Base-by-base conservation (phyloP, 1,140 invertebrate species). In the Euura saliciscinereae region DNA sequence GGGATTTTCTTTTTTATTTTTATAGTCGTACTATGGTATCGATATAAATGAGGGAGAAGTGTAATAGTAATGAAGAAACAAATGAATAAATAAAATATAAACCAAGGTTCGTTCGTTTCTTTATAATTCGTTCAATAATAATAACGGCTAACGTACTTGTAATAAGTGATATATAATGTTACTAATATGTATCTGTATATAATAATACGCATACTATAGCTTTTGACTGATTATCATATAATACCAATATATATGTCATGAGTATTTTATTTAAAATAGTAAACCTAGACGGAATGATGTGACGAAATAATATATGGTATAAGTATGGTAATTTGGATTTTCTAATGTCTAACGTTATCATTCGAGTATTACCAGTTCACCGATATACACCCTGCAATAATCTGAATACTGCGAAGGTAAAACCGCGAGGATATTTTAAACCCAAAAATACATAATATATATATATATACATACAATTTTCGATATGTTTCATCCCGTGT, bases 151-250 rank as follows among this genome's bases (percentile, higher is more conserved):
- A 59, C 13, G 3, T 59, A 59, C 13, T 28, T 59, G 4, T 59
- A 59, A 59, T 59, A 59, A 59, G 51, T 59, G 78, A 71, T 65
- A 46, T 65, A 71, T 65, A 75, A 78, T 74, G 51, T 74, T 73
- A 77, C 75, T 67, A 28, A 13, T 64, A 42, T 71, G 44, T 71
- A 71, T 59, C 51, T 59, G 51, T 59, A 59, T 59, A 59, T 51
- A 71, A 11, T 8, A 66, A 71, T 44, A 46, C 8, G 13, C 43
- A 45, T 68, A 72, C n/a, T 46, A 59, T 43, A 44, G 43, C 74
- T 79, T 76, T 78, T 77, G 75, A 79, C 65, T 71, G 71, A 77
- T 79, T 69, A 77, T 76, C 51, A 74, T 77, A 74, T 72, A 80
- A 81, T 77, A 73, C 72, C 74, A 75, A 75, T 66, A 75, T 65